These are phyloP conservation scores for Kryptopterus vitreolus DNA, from an alignment of 2,797 vertebrate species.

Conservation along the genomic window DNA sequence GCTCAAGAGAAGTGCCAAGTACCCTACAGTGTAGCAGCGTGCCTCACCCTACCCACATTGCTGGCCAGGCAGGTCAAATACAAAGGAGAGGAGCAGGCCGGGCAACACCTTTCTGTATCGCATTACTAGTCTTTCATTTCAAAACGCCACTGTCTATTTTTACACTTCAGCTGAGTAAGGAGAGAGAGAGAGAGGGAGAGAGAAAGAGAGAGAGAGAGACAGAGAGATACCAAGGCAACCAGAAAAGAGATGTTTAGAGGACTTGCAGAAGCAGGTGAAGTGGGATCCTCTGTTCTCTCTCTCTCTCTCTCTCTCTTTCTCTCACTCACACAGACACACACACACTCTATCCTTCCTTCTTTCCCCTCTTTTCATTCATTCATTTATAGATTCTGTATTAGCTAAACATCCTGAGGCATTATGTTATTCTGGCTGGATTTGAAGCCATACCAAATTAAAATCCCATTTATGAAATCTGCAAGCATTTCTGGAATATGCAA, in stretches of 20 bases:
- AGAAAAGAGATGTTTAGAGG: conserved; percentile 26
- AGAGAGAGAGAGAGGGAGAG: not conserved
- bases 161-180: conserved; percentile 64
- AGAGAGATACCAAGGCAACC: not conserved
- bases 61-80: conserved; percentile 64
- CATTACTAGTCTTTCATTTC: conserved; percentile 67
- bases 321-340: not conserved
- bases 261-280: conserved; percentile 43
- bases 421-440: not conserved
- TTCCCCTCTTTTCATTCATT: not conserved
- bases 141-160: conserved; percentile 67
- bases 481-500: not conserved
- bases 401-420: not conserved
- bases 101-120: conserved; percentile 71
- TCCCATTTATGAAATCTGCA: not conserved
- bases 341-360: not conserved
- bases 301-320: not conserved
- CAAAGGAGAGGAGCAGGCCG: conserved; percentile 69
- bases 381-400: not conserved
- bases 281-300: conserved; percentile 43
- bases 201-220: not conserved
- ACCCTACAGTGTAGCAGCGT: conserved; percentile 66
- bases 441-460: not conserved
- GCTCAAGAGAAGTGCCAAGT: conserved; percentile 60
- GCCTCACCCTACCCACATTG: conserved; percentile 62